Base-by-base conservation (phyloP, 2,113 vertebrate species). In the Noturus placidus region DNA sequence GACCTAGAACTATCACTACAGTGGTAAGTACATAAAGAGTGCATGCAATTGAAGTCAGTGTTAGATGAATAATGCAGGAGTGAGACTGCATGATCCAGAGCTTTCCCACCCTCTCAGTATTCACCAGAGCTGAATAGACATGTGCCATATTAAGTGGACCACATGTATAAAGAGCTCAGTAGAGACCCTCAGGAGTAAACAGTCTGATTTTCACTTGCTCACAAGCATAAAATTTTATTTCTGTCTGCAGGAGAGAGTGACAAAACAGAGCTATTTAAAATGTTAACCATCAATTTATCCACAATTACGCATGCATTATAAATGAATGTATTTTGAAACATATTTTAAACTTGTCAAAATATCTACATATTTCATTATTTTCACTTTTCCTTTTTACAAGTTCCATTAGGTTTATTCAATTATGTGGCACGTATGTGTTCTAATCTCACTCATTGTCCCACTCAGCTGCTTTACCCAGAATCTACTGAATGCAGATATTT, bases 51-150 rank as follows among this genome's bases (percentile, higher is more conserved):
- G 19, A 84, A 56, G 13, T 27, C 65, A 56, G 83, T 30, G 2
- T 30, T 3, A 76, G 30, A 13, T 69, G 22, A 72, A 50, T 22
- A 83, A 25, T 54, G n/a, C 5, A 80, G 20, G 35, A 85, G 7
- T 81, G 88, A 42, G 83, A 89, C 42, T 86, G 54, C 57, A 52
- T 69, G 83, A 77, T 46, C 67, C n/a, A 85, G 77, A 65, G 86
- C 69, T 85, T 88, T 88, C 89, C 72, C 80, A 87, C 88, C 87
- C 70, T 59, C 83, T 76, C 27, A 25, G 54, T 38, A 82, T 85
- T 88, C 69, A 81, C 30, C 13, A 56, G 57, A 67, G 30, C 27
- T 80, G 50, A 88, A 85, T 81, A 72, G 83, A 85, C 42, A 83
- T 88, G 83, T 88, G 83, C 77, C 87, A 33, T 11, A 38, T 72